Evolutionary conservation across 2,797 vertebrate species (phyloP).

Genomic region (Eidolon dupreanum): DNA sequence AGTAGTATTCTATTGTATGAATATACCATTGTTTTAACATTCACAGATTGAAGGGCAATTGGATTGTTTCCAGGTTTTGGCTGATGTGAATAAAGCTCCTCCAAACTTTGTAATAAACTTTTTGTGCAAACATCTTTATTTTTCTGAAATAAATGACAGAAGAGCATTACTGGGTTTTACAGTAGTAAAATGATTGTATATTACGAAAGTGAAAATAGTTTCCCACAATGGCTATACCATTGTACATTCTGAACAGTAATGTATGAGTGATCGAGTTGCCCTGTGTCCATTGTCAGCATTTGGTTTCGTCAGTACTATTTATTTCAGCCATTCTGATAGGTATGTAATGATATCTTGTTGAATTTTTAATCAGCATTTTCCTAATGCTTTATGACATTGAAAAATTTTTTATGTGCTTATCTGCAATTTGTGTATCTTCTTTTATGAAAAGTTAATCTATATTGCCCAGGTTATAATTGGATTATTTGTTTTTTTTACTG

Average conservation of each 20-base stretch:
- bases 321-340: neutral
- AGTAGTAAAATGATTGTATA: neutral
- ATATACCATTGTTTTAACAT: neutral
- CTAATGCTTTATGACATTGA: neutral
- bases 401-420: neutral
- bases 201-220: neutral
- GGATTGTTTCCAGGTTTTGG: neutral
- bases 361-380: neutral
- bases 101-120: neutral
- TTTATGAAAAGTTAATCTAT: neutral
- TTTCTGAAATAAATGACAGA: neutral
- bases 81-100: neutral
- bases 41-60: neutral
- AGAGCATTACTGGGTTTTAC: neutral
- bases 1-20: neutral
- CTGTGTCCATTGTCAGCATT: neutral
- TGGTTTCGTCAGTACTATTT: neutral
- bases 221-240: neutral
- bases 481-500: neutral
- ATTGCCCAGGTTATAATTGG: neutral
- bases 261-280: neutral
- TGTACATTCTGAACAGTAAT: neutral
- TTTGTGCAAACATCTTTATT: neutral
- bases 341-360: neutral
- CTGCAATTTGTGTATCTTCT: neutral